Evolutionary conservation across 1,140 invertebrate species (phyloP).

Genomic region (Leptinotarsa lineolata): DNA sequence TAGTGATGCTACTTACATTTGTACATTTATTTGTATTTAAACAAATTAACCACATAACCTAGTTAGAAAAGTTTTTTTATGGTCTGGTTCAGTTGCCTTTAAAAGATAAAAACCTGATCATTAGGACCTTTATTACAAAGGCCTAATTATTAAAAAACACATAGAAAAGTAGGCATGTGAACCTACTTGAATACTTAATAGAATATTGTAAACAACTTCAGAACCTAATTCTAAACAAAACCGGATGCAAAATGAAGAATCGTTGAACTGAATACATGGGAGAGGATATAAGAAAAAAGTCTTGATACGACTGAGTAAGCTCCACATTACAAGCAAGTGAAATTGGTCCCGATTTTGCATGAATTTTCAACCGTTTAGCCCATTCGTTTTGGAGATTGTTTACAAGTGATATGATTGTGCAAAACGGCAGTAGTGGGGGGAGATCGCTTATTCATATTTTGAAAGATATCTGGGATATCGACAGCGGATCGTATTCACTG

Average conservation of each 20-base stretch:
- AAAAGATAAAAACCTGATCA: too few species aligned
- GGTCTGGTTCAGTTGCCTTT: too few species aligned
- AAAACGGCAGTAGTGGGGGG: background rate
- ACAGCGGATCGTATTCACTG: background rate
- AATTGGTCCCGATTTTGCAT: background rate
- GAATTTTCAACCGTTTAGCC: background rate
- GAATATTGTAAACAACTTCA: too few species aligned
- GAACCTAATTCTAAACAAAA: background rate
- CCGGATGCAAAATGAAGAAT: background rate
- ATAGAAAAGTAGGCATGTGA: too few species aligned
- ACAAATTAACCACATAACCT: too few species aligned
- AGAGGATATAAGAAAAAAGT: conserved; percentile 1
- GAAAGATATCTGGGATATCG: background rate
- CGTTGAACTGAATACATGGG: background rate
- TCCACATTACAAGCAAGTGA: background rate
- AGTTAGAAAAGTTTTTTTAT: too few species aligned
- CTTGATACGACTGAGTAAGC: background rate
- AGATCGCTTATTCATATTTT: background rate
- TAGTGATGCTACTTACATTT: too few species aligned
- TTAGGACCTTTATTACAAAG: too few species aligned
- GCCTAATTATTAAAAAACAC: too few species aligned
- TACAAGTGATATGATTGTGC: background rate
- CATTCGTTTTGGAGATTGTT: conserved; percentile 8
- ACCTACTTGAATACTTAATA: too few species aligned
- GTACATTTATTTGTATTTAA: too few species aligned